Conservation (phyloP, 1,140 invertebrate species). For the Drosophila sp. region DNA sequence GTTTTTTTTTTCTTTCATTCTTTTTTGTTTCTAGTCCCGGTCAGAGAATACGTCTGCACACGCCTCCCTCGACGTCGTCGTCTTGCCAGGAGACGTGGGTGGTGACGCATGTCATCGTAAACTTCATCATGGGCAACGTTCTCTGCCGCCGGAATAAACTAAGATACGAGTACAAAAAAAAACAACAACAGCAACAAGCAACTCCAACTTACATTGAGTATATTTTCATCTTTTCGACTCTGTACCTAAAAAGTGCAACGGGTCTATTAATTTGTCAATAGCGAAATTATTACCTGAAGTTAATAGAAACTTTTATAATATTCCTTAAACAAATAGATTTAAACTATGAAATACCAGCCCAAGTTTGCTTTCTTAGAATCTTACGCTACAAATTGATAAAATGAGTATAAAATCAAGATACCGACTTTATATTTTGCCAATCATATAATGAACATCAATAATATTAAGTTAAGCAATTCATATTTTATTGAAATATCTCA, state of each 20-base stretch:
- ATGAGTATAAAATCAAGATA: too few relatives aligned
- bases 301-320: too few relatives aligned
- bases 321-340: too few relatives aligned
- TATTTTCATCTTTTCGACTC: constrained; percentile 12
- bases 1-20: constrained; percentile 59
- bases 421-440: too few relatives aligned
- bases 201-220: constrained; percentile 68
- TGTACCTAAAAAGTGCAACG: background rate
- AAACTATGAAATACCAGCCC: too few relatives aligned
- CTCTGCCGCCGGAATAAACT: constrained; percentile 36
- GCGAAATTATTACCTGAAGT: too few relatives aligned
- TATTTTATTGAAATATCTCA: background rate
- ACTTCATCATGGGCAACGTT: constrained; percentile 77
- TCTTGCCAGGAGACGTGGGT: constrained; percentile 68
- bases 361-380: too few relatives aligned
- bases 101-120: constrained; percentile 84
- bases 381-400: too few relatives aligned
- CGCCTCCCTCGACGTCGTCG: constrained; percentile 45
- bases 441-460: too few relatives aligned
- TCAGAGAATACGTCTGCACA: constrained; percentile 49
- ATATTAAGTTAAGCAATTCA: too few relatives aligned
- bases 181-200: constrained; percentile 30
- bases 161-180: constrained; percentile 3
- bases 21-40: constrained; percentile 17
- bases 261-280: too few relatives aligned